Base-by-base conservation (phyloP, 2,888 invertebrate genomes). In the Ormyrus pomaceus region DNA sequence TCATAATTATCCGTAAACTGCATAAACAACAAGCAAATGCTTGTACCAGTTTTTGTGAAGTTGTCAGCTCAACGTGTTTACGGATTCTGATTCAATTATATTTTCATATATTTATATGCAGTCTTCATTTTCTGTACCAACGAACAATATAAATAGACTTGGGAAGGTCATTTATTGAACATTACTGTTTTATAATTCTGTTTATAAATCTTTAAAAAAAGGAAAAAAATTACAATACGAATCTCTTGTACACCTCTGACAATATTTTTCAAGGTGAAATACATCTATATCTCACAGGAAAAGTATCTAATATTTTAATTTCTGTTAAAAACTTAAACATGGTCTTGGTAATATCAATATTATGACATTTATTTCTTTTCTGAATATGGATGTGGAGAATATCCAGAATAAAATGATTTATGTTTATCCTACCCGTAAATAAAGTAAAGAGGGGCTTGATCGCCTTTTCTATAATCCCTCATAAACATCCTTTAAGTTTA, bases 361-460 rank as follows among this genome's bases (percentile, higher is more conserved):
- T 70, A 79, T 61, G 66, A 75, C 10, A 78, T 71, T 72, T 79
- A 79, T 79, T 82, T 70, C 68, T 66, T 83, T 82, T 82, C 75
- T 78, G 53, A 34, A 72, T 78, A 58, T 34, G 64, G 48, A 55
- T 64, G 62, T 75, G 79, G 76, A 81, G 62, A 59, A 56, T 53
- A 78, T 76, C 70, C 71, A 78, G 65, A 56, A 69, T 64, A 59
- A 73, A 76, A 70, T 74, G 51, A 81, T 51, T 70, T 65, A 82
- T 56, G 34, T 74, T 62, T 62, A 75, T 46, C 72, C 48, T 81
- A 81, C 46, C 64, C 68, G 66, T 50, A 74, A 77, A 68, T 9
- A 64, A 55, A 72, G 55, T 62, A 51, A 74, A 75, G 66, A 82
- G 64, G 34, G 79, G 73, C 62, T 72, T 50, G 9, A 65, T 64